Evolutionary conservation across 2,113 vertebrate species (phyloP), one percentile per base, ranked within the genome.

Genomic region (Stercorarius parasiticus): DNA sequence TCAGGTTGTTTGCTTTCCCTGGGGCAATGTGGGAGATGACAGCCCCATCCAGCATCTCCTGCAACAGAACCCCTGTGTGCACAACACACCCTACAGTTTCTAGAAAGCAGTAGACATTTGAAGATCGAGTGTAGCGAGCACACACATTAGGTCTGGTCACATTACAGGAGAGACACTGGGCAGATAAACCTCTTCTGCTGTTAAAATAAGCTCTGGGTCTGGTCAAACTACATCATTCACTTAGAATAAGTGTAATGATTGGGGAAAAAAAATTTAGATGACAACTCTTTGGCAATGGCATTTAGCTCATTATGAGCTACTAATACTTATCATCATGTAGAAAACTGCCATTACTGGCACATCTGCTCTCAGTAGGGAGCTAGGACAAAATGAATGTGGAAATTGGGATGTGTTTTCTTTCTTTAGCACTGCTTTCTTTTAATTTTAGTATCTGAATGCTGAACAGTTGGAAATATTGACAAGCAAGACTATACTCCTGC

Each of bases 91-190:
- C 45, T 30, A 65, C 30, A 7, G 62, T 65, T 58, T 36, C 38
- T 11, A 70, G 79, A 88, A 81, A 49, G 69, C 34, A 4, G 38
- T 25, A 8, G 56, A 5, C 29, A 3, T 29, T 26, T 40, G 67
- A 58, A 58, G 43, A n/a, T 38, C 23, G n/a, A 23, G 36, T 17
- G 27, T 29, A 29, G 29, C 6, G 34, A 82, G 34, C 21, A 36
- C 0, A 0, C 9, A 7, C 64, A 50, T 49, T n/a, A 40, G 38
- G 6, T 23, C 58, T 77, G 47, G 20, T 40, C 40, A 5, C 45
- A 27, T 22, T 40, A 25, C 13, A 45, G 29, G 53, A 72, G 42
- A 70, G 21, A 50, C 5, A 29, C 29, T 34, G 42, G 58, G 77
- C 90, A 90, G 76, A 72, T 21, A 52, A 72, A 90, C 11, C 55